phyloP scores from a whole-genome alignment of 2,888 invertebrate genomes.

The Biston stratarius region DNA sequence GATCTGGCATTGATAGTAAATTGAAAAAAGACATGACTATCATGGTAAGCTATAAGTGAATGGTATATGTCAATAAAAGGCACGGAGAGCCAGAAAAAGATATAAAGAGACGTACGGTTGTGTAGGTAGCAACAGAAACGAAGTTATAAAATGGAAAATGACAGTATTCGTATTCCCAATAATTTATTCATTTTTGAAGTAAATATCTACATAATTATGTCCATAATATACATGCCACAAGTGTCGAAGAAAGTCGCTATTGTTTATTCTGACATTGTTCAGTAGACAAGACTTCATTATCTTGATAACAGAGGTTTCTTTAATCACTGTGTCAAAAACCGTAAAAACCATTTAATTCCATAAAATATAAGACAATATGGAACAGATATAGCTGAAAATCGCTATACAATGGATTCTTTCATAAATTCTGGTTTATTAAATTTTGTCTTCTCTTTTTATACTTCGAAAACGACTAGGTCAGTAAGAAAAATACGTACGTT shows the following conservation, averaged over 20 bases:
- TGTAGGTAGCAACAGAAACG: background rate
- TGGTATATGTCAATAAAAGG: no score
- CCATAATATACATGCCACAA: slow-evolving; percentile 6
- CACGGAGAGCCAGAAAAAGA: no score
- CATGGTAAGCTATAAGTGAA: no score
- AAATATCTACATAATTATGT: slow-evolving; percentile 2
- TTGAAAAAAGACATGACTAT: background rate
- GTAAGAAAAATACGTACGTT: no score
- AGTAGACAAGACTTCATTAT: background rate
- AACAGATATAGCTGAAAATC: background rate
- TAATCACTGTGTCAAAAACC: slow-evolving; percentile 13
- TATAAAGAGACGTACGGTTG: no score
- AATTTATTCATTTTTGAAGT: background rate
- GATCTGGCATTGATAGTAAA: slow-evolving; percentile 20
- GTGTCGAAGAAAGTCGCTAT: slow-evolving; percentile 12
- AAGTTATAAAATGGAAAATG: background rate
- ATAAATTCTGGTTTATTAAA: background rate
- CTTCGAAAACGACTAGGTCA: no score
- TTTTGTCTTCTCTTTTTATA: background rate
- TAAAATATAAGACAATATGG: background rate
- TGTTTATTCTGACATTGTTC: slow-evolving; percentile 3
- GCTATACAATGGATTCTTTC: background rate
- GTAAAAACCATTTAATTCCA: slow-evolving; percentile 3
- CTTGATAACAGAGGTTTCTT: slow-evolving; percentile 1
- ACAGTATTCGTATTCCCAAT: background rate